Base-by-base conservation (phyloP, 1,140 invertebrate genomes). In the Anoplolepis gracilipes region DNA sequence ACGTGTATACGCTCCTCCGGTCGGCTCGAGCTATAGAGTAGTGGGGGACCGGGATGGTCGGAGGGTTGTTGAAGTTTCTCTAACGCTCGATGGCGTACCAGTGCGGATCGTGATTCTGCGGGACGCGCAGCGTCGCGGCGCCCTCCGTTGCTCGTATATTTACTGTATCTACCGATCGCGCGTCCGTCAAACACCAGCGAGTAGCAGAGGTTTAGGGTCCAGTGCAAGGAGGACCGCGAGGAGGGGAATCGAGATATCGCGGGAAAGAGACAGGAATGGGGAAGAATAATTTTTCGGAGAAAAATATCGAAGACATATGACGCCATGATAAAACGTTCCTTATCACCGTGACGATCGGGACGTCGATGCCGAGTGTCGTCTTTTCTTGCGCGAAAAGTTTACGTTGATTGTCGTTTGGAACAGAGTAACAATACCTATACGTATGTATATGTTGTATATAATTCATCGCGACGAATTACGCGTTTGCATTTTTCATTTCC, bases 91-190 rank as follows among this genome's bases (percentile, higher is more conserved):
- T 94, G 93, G 92, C 92, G 93, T 92, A 92, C 93, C 93, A 94
- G 94, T 94, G 92, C 93, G 93, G 90, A 93, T 94, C 93, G 94
- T 94, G 93, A 94, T 94, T 94, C 93, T 93, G 93, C 92, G 91
- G 90, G 87, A 91, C 91, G 92, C 93, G 91, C 92, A 94, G 89
- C 92, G 91, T 90, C 90, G 93, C 90, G 87, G 85, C 86, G 85
- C 78, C 82, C 67, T 78, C 30, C 87, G 78, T 81, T 19, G 85
- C 46, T 78, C 57, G 16, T 19, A 30, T 67, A 16, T 33, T 49
- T 49, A 49, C 46, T 19, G 36, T 39, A 28, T 39, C 11, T 76
- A 42, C 78, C 59, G 72, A 55, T 62, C 84, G 84, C 64, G 84
- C 64, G 53, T 70, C 76, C 30, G 65, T 85, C 81, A 65, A 70